Percentiles rank a stretch among this genome's conserved stretches.
Evolutionary conservation across 2,797 vertebrate species (phyloP).

Genomic region (Rhinichthys osculus): DNA sequence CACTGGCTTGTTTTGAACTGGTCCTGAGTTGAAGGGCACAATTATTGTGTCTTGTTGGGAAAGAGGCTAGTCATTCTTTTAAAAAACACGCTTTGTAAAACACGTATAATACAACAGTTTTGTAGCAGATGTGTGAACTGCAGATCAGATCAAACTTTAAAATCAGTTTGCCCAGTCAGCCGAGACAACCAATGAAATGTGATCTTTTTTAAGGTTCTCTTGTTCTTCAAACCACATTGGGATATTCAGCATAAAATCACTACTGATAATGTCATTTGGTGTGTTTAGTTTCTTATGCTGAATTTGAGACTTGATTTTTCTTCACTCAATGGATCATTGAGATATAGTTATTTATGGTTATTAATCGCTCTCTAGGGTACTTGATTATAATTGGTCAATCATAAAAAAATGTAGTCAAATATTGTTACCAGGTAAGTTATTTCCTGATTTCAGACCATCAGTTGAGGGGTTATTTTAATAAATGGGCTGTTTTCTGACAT

Average conservation of each 20-base stretch:
- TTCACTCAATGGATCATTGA: background rate
- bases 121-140: background rate
- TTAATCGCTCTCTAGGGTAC: background rate
- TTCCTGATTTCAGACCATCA: conserved; percentile 11
- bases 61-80: conserved; percentile 1
- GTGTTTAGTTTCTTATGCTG: background rate
- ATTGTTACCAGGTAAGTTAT: too few relatives aligned
- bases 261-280: background rate
- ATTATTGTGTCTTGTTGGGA: conserved; percentile 48
- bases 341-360: background rate
- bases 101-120: background rate
- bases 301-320: background rate
- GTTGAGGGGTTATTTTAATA: conserved; percentile 47
- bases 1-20: conserved; percentile 56
- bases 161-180: background rate
- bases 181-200: background rate
- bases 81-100: conserved; percentile 11
- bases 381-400: background rate
- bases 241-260: background rate
- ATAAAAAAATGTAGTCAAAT: background rate
- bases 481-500: conserved; percentile 55
- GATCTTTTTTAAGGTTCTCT: background rate
- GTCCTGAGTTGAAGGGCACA: conserved; percentile 47
- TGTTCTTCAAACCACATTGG: background rate
- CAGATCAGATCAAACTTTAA: background rate